Evolutionary conservation across 1,140 invertebrate species (phyloP), one percentile per base, ranked within the genome.

Genomic region (Procambarus clarkii): DNA sequence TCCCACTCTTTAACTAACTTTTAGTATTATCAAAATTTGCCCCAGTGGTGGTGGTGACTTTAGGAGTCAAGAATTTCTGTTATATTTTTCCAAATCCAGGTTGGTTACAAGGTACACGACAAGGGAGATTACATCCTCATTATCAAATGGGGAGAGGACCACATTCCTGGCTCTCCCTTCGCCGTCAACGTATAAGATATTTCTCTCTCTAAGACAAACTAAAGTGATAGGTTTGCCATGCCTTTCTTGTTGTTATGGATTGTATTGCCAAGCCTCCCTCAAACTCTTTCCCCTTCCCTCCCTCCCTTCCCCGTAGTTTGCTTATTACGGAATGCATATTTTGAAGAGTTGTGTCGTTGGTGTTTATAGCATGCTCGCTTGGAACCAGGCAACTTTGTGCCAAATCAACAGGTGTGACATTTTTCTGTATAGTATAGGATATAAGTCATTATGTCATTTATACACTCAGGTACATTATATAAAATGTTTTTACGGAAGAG

Each of bases 91-190:
- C 97, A 97, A 94, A 99, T 98, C 95, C 97, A 97, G 78, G 94
- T 95, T 11, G 93, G 91, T 93, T 95, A 95, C 88, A 93, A 97
- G 93, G 97, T 98, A n/a, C 96, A 98, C 93, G 98, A 99, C 94
- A 95, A 97, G 94, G 98, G 98, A 89, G 98, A 99, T 93, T 98
- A 99, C 95, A 97, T 99, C 94, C 81, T 93, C 71, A 78, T 91
- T 46, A 96, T 98, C 21, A 98, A 98, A 94, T 98, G 98, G 95
- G 98, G 99, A 94, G 98, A 98, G 3, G 98, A 99, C 69, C 98
- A 99, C 95, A 99, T 99, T 95, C 97, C 98, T 46, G 98, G 96
- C 80, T 98, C 98, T 82, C 98, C 99, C 2, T 97, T 98, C 95
- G 97, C 97, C 95, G 97, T 98, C 86, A 97, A 98, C 94, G 97